Evolutionary conservation across 2,888 invertebrate species (phyloP).

Genomic region (Psylliodes chrysocephalus): DNA sequence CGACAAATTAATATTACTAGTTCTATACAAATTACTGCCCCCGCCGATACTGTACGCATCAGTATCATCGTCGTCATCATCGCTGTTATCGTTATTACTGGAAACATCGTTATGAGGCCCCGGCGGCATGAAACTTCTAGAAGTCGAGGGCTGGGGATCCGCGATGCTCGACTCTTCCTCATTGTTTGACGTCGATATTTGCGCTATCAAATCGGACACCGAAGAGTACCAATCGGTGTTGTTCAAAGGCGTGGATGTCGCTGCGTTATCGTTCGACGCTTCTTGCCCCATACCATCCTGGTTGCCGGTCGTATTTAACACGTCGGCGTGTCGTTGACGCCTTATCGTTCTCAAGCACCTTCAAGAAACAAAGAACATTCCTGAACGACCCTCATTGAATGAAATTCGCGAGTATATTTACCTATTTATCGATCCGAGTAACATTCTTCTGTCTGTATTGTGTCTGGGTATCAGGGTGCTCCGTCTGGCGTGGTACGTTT

Average conservation of each 20-base stretch:
- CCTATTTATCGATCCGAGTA: slow-evolving; percentile 51
- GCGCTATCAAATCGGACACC: slow-evolving; percentile 27
- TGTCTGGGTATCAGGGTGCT: slow-evolving; percentile 56
- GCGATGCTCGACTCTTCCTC: slow-evolving; percentile 15
- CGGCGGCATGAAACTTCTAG: slow-evolving; percentile 5
- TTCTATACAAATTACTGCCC: slow-evolving; percentile 46
- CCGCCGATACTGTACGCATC: slow-evolving; percentile 43
- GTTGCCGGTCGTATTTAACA: neutral
- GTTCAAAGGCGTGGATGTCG: slow-evolving; percentile 1
- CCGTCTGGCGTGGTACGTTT: slow-evolving; percentile 57
- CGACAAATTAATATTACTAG: slow-evolving; percentile 49
- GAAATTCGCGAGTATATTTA: no score
- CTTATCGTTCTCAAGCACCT: slow-evolving; percentile 48
- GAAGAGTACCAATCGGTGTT: slow-evolving; percentile 31
- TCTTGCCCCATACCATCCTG: slow-evolving; percentile 16
- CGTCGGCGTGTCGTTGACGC: slow-evolving; percentile 31
- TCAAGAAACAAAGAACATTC: slow-evolving; percentile 7
- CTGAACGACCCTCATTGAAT: neutral
- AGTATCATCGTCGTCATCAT: slow-evolving; percentile 36
- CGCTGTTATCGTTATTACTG: slow-evolving; percentile 48
- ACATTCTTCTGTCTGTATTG: slow-evolving; percentile 49
- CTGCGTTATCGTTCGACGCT: neutral
- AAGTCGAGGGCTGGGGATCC: slow-evolving; percentile 16
- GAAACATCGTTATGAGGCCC: slow-evolving; percentile 33
- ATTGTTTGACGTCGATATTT: slow-evolving; percentile 32